phyloP scores from a whole-genome alignment of 2,797 vertebrate species.

The Sebastes nivosus region DNA sequence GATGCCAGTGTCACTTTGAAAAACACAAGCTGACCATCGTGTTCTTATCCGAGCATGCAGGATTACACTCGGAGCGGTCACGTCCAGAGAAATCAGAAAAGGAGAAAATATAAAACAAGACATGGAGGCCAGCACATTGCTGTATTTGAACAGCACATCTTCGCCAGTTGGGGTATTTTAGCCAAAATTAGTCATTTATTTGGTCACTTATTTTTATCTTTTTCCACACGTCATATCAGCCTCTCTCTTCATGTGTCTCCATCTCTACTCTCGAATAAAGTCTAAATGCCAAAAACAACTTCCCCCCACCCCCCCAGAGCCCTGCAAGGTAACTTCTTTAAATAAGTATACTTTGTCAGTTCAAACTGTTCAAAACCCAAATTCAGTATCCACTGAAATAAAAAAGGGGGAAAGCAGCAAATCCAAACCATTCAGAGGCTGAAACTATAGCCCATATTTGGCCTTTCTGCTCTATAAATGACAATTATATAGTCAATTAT shows the following conservation, averaged over 20 bases:
- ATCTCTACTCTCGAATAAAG: background rate
- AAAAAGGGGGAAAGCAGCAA: background rate
- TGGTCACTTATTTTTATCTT: background rate
- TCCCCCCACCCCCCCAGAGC: rapidly evolving
- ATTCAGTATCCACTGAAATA: background rate
- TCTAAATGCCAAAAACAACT: background rate
- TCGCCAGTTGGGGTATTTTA: background rate
- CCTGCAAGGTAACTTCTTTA: background rate
- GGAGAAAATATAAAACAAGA: background rate
- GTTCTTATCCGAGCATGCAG: conserved; percentile 4
- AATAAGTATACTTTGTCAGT: background rate
- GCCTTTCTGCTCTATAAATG: background rate
- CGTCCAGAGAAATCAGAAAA: background rate
- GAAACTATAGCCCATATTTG: background rate
- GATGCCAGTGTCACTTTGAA: conserved; percentile 62
- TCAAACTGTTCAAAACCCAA: background rate
- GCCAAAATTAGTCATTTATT: conserved; percentile 5
- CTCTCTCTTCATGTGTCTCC: background rate
- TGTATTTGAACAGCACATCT: background rate
- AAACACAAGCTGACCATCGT: conserved; percentile 47
- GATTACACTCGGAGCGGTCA: conserved; percentile 6
- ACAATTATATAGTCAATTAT: background rate
- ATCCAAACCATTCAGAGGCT: background rate
- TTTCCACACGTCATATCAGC: background rate
- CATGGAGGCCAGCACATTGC: background rate